Percentiles rank a stretch among this genome's conserved stretches.
phyloP scores from a whole-genome alignment of 2,113 vertebrate species.

The Tachuris rubrigastra region DNA sequence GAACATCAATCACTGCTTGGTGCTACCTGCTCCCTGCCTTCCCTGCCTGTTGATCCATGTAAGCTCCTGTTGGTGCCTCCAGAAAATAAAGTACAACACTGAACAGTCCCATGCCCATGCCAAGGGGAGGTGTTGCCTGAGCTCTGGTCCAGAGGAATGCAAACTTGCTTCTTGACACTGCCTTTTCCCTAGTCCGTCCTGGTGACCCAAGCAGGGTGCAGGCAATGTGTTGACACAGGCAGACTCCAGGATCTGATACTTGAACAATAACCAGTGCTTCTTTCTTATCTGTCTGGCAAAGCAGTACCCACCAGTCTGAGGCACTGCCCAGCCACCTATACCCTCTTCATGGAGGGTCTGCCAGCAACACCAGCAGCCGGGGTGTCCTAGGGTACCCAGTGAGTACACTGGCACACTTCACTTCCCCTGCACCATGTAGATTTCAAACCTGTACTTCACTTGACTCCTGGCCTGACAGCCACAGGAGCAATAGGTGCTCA shows the following conservation, averaged over 20 bases:
- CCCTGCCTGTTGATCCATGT: neutral
- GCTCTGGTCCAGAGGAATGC: neutral
- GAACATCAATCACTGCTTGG: neutral
- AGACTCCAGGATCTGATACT: neutral
- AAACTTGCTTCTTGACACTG: neutral
- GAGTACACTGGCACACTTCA: fast-evolving
- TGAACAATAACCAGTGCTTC: neutral
- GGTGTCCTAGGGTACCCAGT: too few relatives aligned
- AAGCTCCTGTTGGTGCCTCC: neutral
- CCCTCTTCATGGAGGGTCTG: neutral
- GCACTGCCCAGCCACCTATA: neutral
- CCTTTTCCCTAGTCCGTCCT: neutral
- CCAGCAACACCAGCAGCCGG: neutral
- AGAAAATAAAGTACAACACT: fast-evolving
- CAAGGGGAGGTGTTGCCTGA: neutral
- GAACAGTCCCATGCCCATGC: neutral
- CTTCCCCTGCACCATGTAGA: neutral
- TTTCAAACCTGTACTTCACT: neutral
- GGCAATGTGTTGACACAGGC: fast-evolving
- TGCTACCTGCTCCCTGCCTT: neutral
- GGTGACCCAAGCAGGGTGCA: neutral
- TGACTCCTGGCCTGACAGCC: neutral
- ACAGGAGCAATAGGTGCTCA: neutral
- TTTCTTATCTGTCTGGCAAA: neutral
- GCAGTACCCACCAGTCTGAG: neutral